Evolutionary conservation across 1,140 invertebrate genomes (phyloP), one percentile per base, ranked within the genome.

Genomic region (Lasaia peninsularis): DNA sequence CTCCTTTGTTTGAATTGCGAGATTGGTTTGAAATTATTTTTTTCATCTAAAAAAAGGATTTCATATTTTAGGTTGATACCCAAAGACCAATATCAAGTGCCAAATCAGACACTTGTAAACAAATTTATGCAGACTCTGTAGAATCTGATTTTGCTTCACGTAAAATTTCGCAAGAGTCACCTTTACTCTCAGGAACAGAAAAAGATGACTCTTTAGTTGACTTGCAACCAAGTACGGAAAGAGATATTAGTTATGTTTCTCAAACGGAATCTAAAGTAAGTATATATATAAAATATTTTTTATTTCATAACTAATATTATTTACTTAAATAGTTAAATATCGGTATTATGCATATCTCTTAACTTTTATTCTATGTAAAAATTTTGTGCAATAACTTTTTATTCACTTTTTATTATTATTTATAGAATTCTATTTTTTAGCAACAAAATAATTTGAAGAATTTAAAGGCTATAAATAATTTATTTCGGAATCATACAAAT

Each of bases 181-280:
- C 86, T 16, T 58, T 75, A 28, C 78, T 75, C 4, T 88, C 78
- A 24, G 72, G 58, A 40, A 75, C 77, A 52, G 88, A 86, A 40
- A 89, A 86, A 66, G 75, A 78, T 16, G 89, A 90, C 65, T 90
- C 89, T 4, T 71, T 86, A 10, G 83, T 76, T 54, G 87, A 89
- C 52, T 74, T 88, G 53, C 87, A 87, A 61, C 88, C 88, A 62
- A 89, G 86, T 57, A 90, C 87, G 33, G 88, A 90, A 61, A 86
- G 76, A 73, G 88, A 90, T 28, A 75, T 84, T 37, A 89, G 86
- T 71, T 87, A 82, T 68, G 70, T 89, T 14, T 89, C 89, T n/a
- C 87, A 89, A 71, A 88, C 89, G 34, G 89, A 90, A 65, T 90
- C 89, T 11, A 90, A 89, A 75, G 86, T 90, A 70, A 60, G 31